A percentile compares a stretch with the other conserved stretches of the same genome.
Evolutionary conservation across 1,140 invertebrate genomes (phyloP).

Genomic region (Diorhabda elongata): DNA sequence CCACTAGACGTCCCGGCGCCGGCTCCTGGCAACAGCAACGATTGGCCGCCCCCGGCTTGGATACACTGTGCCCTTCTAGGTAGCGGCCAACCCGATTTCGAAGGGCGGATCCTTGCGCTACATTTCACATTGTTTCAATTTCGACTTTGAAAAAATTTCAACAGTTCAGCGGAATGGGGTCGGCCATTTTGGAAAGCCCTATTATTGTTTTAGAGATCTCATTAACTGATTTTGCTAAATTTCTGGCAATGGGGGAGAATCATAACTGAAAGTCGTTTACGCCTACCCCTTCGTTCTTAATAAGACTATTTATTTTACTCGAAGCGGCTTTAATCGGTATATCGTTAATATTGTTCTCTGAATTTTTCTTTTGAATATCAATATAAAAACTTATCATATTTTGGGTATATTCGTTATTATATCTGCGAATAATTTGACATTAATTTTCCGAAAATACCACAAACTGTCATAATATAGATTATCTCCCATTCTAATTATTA

Average conservation of each 20-base stretch:
- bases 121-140: conserved; percentile 32
- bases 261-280: background rate
- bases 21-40: conserved; percentile 28
- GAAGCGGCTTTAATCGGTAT: too few relatives aligned
- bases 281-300: background rate
- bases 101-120: conserved; percentile 25
- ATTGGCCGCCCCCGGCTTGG: conserved; percentile 36
- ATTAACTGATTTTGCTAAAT: conserved; percentile 40
- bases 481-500: too few relatives aligned
- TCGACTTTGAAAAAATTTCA: conserved; percentile 18
- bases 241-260: background rate
- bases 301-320: too few relatives aligned
- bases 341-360: too few relatives aligned
- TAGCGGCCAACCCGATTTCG: conserved; percentile 30
- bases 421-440: too few relatives aligned
- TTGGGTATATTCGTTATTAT: too few relatives aligned
- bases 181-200: conserved; percentile 36
- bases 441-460: too few relatives aligned
- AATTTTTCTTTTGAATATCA: too few relatives aligned
- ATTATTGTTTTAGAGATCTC: conserved; percentile 38
- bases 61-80: conserved; percentile 26
- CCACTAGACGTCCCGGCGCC: conserved; percentile 30
- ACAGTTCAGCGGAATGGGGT: conserved; percentile 9
- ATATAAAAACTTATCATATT: too few relatives aligned
- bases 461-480: too few relatives aligned